Conservation (phyloP, 64 coral and sea anemone species). For the Montipora sp. region DNA sequence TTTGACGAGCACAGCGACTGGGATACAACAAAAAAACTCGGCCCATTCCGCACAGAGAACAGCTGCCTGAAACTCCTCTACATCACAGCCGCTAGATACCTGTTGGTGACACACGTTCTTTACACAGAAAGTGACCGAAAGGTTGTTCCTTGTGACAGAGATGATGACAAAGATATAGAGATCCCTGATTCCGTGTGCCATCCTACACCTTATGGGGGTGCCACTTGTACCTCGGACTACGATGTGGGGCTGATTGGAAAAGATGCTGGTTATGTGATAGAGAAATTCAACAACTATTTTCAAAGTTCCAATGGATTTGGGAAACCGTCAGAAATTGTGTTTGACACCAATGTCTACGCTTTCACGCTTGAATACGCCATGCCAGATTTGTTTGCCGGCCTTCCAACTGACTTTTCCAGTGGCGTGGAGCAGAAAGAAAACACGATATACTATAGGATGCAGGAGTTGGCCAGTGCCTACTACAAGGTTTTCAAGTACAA, state of each 20-base stretch:
- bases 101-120: not conserved
- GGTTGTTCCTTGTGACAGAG: too few species aligned
- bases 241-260: slow-evolving; percentile 14
- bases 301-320: slow-evolving; percentile 17
- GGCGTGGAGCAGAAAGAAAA: not conserved
- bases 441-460: slow-evolving; percentile 32
- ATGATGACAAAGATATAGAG: too few species aligned
- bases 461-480: slow-evolving; percentile 42
- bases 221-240: not conserved
- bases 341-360: slow-evolving; percentile 69
- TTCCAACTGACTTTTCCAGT: slow-evolving; percentile 16
- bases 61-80: slow-evolving; percentile 5
- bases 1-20: slow-evolving; percentile 48
- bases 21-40: slow-evolving; percentile 12
- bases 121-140: not conserved
- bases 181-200: slow-evolving; percentile 51
- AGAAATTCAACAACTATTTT: slow-evolving; percentile 57
- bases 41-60: not conserved
- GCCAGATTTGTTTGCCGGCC: slow-evolving; percentile 31
- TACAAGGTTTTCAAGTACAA: slow-evolving; percentile 55
- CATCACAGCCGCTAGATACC: not conserved
- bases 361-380: slow-evolving; percentile 14
- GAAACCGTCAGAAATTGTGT: slow-evolving; percentile 67
- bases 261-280: not conserved
- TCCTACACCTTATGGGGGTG: slow-evolving; percentile 68